Conservation (phyloP, 1,140 invertebrate genomes). For the Eurosta solidaginis region DNA sequence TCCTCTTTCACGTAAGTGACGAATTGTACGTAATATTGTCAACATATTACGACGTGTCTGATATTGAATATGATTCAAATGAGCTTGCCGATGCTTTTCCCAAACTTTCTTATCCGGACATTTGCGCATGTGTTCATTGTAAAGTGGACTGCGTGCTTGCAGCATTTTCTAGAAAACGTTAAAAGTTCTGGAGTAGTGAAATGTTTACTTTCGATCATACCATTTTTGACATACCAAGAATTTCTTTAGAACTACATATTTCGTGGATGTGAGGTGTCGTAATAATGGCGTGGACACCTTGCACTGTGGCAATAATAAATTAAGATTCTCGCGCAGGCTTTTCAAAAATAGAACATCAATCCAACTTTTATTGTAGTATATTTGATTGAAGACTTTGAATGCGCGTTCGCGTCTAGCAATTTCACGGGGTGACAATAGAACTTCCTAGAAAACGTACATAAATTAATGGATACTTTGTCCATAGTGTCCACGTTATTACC, state of each 20-base stretch:
- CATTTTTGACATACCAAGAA: conserved; percentile 30
- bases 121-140: conserved; percentile 44
- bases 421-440: conserved; percentile 45
- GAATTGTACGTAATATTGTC: conserved; percentile 43
- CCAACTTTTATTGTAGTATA: conserved; percentile 47
- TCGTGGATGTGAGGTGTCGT: conserved; percentile 36
- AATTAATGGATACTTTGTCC: background rate
- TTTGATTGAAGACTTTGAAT: conserved; percentile 47
- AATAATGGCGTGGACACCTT: conserved; percentile 21
- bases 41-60: conserved; percentile 52
- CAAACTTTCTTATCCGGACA: conserved; percentile 14
- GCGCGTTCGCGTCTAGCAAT: conserved; percentile 43
- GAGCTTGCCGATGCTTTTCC: conserved; percentile 35
- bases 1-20: conserved; percentile 35
- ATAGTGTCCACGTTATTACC: conserved; percentile 16
- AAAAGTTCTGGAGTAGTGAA: background rate
- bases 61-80: conserved; percentile 48
- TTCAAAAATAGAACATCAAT: conserved; percentile 49
- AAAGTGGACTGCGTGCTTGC: conserved; percentile 49
- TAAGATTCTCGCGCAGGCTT: conserved; percentile 39
- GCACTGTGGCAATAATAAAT: conserved; percentile 30
- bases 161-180: conserved; percentile 49
- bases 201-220: background rate
- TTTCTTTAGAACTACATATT: conserved; percentile 47
- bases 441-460: background rate